A percentile compares a stretch with the other conserved stretches of the same genome.
Evolutionary conservation across 2,113 vertebrate genomes (phyloP).

Genomic region (Stercorarius parasiticus): DNA sequence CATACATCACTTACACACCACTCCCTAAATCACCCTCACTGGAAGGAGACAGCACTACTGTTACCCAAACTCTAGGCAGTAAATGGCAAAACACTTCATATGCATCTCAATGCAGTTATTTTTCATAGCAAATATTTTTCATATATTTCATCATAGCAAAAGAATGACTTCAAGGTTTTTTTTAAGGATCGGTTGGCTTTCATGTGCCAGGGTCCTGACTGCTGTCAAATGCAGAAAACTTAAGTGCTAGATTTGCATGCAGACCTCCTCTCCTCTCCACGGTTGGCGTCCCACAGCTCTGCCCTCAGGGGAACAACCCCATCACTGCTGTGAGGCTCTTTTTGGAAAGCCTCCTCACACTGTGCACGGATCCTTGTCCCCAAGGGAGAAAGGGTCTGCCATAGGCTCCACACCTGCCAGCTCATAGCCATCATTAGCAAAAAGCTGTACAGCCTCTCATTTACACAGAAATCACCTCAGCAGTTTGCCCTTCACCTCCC

Average conservation of each 20-base stretch:
- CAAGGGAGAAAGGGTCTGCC: background rate
- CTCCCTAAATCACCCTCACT: background rate
- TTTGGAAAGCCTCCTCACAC: background rate
- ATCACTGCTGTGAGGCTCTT: background rate
- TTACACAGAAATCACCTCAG: background rate
- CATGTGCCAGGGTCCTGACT: background rate
- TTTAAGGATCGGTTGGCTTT: background rate
- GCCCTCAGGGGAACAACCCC: background rate
- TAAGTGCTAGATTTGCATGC: background rate
- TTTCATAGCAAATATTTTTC: background rate
- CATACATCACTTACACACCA: background rate
- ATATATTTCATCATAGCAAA: background rate
- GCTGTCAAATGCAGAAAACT: accelerated
- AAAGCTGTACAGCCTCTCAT: background rate
- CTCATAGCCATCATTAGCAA: background rate
- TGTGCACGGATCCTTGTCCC: background rate
- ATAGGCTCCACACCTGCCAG: background rate
- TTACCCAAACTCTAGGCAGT: background rate
- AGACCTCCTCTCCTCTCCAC: background rate
- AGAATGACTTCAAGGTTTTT: background rate
- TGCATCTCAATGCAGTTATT: background rate
- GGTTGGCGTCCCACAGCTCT: background rate
- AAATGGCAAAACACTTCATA: background rate
- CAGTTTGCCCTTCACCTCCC: background rate
- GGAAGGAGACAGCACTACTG: background rate